Evolutionary conservation across 2,888 invertebrate species (phyloP).

Genomic region (Drosophila ustulata): DNA sequence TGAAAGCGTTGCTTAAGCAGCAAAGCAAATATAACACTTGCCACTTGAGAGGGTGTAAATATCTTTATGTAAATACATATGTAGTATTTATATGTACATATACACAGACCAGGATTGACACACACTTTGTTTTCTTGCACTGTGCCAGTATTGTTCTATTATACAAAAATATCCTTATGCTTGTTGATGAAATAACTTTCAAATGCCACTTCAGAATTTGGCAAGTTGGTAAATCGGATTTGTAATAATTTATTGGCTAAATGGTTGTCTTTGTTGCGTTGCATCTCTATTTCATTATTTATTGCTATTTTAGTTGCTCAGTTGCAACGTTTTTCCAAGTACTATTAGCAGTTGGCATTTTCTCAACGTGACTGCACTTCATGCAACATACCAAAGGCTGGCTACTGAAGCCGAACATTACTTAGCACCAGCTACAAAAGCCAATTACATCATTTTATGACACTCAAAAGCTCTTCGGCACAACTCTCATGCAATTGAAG

Average conservation of each 20-base stretch:
- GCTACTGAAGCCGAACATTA: background rate
- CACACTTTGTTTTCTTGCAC: constrained; percentile 53
- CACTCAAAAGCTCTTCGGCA: constrained; percentile 24
- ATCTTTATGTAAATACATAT: constrained; percentile 5
- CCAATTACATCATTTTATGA: constrained; percentile 44
- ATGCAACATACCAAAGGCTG: background rate
- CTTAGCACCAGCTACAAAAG: background rate
- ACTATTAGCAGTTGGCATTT: constrained; percentile 42
- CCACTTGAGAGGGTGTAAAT: constrained; percentile 41
- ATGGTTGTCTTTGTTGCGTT: constrained; percentile 22
- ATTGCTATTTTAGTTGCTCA: constrained; percentile 53
- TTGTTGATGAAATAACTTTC: constrained; percentile 57
- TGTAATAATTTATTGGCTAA: constrained; percentile 79
- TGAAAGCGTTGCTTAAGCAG: constrained; percentile 63
- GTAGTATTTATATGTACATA: constrained; percentile 4
- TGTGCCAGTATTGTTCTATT: constrained; percentile 33
- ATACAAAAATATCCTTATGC: constrained; percentile 11
- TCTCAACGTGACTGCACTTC: constrained; percentile 19
- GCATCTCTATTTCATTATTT: constrained; percentile 57
- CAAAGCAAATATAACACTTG: constrained; percentile 73
- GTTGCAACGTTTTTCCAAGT: constrained; percentile 68
- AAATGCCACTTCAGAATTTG: constrained; percentile 54
- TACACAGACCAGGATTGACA: constrained; percentile 8
- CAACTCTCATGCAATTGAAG: constrained; percentile 21
- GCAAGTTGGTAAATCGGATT: constrained; percentile 59